phyloP scores from a whole-genome alignment of 2,113 vertebrate species.

The Paracanthobrama guichenoti region DNA sequence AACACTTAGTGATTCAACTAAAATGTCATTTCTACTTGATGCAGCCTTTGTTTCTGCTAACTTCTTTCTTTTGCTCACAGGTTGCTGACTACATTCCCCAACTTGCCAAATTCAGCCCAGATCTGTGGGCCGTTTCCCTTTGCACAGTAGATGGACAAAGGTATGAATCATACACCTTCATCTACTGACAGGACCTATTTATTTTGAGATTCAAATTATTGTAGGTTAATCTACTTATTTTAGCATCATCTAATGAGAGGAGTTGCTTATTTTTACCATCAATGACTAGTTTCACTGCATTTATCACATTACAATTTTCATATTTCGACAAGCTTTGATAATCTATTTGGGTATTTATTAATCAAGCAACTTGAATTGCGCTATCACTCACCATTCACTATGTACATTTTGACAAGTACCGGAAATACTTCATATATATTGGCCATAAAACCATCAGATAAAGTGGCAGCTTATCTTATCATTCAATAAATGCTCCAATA shows the following conservation, averaged over 20 bases:
- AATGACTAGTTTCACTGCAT: not conserved
- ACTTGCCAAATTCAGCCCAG: constrained; percentile 94
- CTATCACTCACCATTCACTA: not conserved
- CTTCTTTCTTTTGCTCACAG: constrained; percentile 66
- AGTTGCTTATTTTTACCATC: not conserved
- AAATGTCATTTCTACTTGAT: not conserved
- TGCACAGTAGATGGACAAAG: constrained; percentile 98
- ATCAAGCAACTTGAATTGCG: not conserved
- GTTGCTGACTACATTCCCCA: constrained; percentile 99
- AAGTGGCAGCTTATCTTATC: not conserved
- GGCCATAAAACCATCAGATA: not conserved
- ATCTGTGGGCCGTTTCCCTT: constrained; percentile 94
- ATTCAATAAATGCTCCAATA: not conserved
- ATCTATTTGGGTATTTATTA: constrained; percentile 3
- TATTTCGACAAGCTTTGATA: not conserved
- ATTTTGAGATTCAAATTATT: not conserved
- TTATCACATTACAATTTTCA: not conserved
- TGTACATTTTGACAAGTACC: not conserved
- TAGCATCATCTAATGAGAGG: not conserved
- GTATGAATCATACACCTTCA: constrained; percentile 67
- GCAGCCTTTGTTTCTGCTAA: not conserved
- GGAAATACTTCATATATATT: not conserved
- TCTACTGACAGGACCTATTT: not conserved
- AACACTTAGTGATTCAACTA: not conserved
- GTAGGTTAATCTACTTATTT: not conserved